Conservation (phyloP, 2,888 invertebrate genomes). For the Gandaritis pyraliata region DNA sequence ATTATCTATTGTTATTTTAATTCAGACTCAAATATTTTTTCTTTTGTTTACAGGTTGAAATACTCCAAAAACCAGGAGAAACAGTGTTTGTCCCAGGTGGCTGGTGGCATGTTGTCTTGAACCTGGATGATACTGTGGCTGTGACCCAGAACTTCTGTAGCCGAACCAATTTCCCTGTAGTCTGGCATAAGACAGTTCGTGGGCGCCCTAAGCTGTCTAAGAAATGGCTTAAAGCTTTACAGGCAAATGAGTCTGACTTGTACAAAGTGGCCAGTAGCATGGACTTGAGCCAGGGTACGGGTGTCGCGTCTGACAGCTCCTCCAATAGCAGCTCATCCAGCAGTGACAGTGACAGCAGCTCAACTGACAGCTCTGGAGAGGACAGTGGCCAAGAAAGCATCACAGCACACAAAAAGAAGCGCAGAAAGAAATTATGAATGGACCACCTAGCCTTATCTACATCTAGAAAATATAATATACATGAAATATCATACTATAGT, state of each 20-base stretch:
- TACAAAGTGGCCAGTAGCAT: constrained; percentile 92
- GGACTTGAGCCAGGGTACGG: constrained; percentile 93
- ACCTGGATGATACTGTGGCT: constrained; percentile 97
- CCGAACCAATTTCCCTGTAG: constrained; percentile 97
- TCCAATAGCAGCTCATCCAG: constrained; percentile 93
- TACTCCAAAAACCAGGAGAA: constrained; percentile 97
- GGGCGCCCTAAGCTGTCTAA: constrained; percentile 97
- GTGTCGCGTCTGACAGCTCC: constrained; percentile 97
- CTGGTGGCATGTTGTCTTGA: constrained; percentile 99
- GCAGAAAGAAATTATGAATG: constrained; percentile 84
- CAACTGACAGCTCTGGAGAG: constrained; percentile 84
- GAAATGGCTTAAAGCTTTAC: constrained; percentile 92
- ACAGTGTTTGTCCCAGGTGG: constrained; percentile 99
- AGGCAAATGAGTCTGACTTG: constrained; percentile 90
- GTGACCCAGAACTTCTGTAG: constrained; percentile 99
- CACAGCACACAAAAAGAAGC: constrained; percentile 92
- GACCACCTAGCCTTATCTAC: constrained; percentile 58
- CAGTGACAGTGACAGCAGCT: constrained; percentile 85
- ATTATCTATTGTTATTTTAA: too few relatives aligned
- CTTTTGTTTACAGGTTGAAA: constrained; percentile 88
- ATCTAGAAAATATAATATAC: constrained; percentile 48
- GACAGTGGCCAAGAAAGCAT: constrained; percentile 96
- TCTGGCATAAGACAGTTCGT: constrained; percentile 98
- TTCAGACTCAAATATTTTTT: not conserved
- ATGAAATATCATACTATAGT: constrained; percentile 50